Conservation (phyloP, 1,140 invertebrate species). For the Mesaphorura yosii region DNA sequence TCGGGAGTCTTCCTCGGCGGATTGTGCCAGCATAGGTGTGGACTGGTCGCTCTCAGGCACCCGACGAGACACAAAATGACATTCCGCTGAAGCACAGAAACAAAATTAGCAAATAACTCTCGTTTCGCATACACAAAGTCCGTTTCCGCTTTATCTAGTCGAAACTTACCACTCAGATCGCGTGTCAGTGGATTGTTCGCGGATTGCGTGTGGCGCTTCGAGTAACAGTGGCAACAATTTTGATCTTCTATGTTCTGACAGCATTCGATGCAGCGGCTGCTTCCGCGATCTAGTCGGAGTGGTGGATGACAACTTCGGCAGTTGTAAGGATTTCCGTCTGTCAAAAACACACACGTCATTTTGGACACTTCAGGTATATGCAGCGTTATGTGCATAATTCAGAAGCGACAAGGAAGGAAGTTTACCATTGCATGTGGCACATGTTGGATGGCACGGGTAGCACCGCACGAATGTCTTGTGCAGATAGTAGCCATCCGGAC, state of each 20-base stretch:
- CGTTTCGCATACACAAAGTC: neutral
- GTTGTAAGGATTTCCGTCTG: constrained; percentile 22
- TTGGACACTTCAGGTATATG: neutral
- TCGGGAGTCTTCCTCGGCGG: constrained; percentile 8
- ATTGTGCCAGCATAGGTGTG: too few relatives aligned
- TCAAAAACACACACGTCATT: neutral
- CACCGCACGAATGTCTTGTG: constrained; percentile 7
- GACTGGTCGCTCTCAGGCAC: constrained; percentile 24
- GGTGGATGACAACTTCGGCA: constrained; percentile 25
- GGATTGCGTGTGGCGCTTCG: constrained; percentile 21
- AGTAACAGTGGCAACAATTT: constrained; percentile 31
- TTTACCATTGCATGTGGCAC: constrained; percentile 27
- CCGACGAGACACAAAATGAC: constrained; percentile 27
- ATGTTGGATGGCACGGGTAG: constrained; percentile 23
- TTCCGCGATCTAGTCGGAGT: constrained; percentile 26
- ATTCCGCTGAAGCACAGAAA: constrained; percentile 20
- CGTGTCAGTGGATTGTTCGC: constrained; percentile 10
- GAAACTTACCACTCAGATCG: constrained; percentile 14
- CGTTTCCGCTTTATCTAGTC: neutral
- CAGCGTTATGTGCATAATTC: neutral
- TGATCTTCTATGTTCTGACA: constrained; percentile 16
- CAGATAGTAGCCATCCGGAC: constrained; percentile 19
- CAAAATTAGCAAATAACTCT: neutral
- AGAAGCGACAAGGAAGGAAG: neutral
- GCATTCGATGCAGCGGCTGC: constrained; percentile 26